Percentiles rank a stretch among this genome's conserved stretches.
phyloP scores from a whole-genome alignment of 1,140 invertebrate genomes.

The Cheumatopsyche charites region DNA sequence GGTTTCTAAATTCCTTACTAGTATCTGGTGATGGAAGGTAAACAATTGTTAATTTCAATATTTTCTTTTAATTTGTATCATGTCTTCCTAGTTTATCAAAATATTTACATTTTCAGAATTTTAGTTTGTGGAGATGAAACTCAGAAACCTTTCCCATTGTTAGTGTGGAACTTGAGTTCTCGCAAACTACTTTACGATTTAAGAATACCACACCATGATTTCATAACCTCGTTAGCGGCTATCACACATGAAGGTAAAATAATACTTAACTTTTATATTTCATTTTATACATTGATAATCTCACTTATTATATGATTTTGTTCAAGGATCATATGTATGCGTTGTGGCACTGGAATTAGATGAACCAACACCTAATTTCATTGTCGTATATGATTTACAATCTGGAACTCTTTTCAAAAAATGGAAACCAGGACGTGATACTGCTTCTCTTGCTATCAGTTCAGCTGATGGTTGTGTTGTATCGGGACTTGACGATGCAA shows the following conservation, averaged over 20 bases:
- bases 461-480: slow-evolving; percentile 81
- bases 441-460: slow-evolving; percentile 80
- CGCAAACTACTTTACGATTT: slow-evolving; percentile 86
- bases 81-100: no score
- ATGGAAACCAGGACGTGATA: slow-evolving; percentile 84
- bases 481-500: slow-evolving; percentile 78
- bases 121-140: slow-evolving; percentile 90
- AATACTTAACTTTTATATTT: slow-evolving; percentile 4
- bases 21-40: slow-evolving; percentile 85
- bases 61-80: no score
- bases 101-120: slow-evolving; percentile 61
- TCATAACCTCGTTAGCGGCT: slow-evolving; percentile 80
- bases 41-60: slow-evolving; percentile 35
- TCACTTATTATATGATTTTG: not conserved
- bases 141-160: slow-evolving; percentile 86
- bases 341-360: slow-evolving; percentile 78
- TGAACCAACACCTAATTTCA: slow-evolving; percentile 83
- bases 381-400: slow-evolving; percentile 89
- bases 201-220: slow-evolving; percentile 86
- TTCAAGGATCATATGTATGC: slow-evolving; percentile 68
- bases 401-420: slow-evolving; percentile 91
- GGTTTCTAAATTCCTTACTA: slow-evolving; percentile 85
- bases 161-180: slow-evolving; percentile 86
- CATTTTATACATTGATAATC: not conserved
- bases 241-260: slow-evolving; percentile 80